Conservation (phyloP, 1,140 invertebrate species). For the Andricus grossulariae region DNA sequence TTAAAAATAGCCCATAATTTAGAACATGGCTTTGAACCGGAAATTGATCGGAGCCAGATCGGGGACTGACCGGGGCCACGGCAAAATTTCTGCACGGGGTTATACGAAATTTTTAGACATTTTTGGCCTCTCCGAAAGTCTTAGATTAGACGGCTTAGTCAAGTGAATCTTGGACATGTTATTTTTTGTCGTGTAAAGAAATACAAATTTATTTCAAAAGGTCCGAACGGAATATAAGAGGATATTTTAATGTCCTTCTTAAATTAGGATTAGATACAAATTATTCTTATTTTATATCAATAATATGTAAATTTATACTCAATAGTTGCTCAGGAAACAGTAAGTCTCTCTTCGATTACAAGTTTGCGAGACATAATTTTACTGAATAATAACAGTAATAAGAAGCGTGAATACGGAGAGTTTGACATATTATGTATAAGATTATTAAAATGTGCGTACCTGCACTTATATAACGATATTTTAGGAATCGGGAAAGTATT, state of each 20-base stretch:
- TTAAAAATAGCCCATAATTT: no score
- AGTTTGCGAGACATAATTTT: background rate
- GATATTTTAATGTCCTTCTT: conserved; percentile 1
- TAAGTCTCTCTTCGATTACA: background rate
- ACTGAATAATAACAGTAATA: background rate
- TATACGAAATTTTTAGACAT: no score
- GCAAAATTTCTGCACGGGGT: no score
- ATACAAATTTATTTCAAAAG: no score
- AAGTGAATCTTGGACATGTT: no score
- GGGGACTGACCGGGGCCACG: no score
- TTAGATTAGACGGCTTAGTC: no score
- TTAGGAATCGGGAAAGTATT: background rate
- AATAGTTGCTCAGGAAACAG: background rate
- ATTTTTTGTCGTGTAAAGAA: no score
- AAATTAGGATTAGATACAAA: conserved; percentile 7
- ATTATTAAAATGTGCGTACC: background rate
- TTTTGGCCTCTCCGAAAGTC: no score
- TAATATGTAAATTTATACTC: conserved; percentile 2
- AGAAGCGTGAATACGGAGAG: background rate
- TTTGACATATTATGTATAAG: conserved; percentile 4
- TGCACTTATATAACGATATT: background rate
- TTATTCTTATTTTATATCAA: conserved; percentile 17
- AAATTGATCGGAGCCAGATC: no score
- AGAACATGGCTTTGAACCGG: no score
- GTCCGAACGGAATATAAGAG: background rate